Conservation (phyloP, 2,797 vertebrate genomes). For the Chelonia mydas region DNA sequence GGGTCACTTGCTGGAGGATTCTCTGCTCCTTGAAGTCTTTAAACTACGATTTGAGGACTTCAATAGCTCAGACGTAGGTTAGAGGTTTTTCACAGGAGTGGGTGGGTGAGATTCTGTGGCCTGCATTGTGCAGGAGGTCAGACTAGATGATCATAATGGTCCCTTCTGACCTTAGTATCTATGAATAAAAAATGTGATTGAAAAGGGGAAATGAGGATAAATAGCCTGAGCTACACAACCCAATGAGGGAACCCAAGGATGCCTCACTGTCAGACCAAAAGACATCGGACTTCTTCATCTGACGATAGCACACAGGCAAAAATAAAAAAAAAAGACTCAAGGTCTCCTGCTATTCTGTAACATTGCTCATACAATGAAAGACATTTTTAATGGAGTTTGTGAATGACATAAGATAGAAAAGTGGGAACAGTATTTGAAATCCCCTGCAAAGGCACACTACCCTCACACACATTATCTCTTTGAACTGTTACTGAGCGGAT, state of each 20-base stretch:
- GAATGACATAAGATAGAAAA: background rate
- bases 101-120: too few relatives aligned
- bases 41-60: too few relatives aligned
- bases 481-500: slow-evolving; percentile 66
- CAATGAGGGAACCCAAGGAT: background rate
- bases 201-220: slow-evolving; percentile 8
- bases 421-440: slow-evolving; percentile 14
- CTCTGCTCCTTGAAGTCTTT: too few relatives aligned
- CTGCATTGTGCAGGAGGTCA: too few relatives aligned
- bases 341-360: background rate
- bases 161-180: too few relatives aligned
- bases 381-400: background rate
- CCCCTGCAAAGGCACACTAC: background rate
- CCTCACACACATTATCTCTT: background rate
- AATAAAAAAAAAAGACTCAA: background rate
- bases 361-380: background rate
- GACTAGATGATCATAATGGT: too few relatives aligned
- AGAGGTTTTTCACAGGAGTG: too few relatives aligned
- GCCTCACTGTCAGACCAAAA: background rate
- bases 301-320: background rate
- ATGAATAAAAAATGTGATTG: background rate
- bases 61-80: too few relatives aligned
- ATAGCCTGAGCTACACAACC: background rate
- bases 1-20: too few relatives aligned
- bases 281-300: background rate